Conservation (phyloP, 2,113 vertebrate species). For the Malaclemys terrapin region DNA sequence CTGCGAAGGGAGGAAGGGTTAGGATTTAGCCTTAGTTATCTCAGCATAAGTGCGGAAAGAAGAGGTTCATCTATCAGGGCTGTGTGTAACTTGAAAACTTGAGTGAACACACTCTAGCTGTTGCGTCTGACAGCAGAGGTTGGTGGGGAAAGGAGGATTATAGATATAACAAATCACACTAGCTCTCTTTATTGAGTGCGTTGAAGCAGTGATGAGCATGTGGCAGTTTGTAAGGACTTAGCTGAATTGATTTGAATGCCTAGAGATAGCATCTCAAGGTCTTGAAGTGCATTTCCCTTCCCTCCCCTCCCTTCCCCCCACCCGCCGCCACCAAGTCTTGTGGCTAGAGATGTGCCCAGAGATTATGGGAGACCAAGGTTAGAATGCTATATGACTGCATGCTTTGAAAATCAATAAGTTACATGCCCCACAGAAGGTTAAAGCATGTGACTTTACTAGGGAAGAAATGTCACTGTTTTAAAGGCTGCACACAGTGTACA, state of each 20-base stretch:
- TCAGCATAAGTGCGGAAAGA: neutral
- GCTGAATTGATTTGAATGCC: neutral
- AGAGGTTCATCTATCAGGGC: neutral
- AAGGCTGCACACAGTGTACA: neutral
- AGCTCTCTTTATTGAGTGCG: neutral
- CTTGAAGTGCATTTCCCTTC: neutral
- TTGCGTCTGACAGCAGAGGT: neutral
- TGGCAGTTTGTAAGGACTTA: neutral
- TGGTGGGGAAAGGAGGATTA: neutral
- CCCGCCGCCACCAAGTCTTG: neutral
- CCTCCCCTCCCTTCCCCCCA: neutral
- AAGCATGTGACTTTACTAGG: rapidly evolving
- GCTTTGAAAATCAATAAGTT: neutral
- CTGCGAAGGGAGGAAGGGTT: neutral
- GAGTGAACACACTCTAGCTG: neutral
- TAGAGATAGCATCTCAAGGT: neutral
- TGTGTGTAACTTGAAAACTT: neutral
- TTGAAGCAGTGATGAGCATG: neutral
- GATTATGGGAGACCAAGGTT: neutral
- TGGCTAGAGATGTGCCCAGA: neutral
- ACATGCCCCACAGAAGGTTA: rapidly evolving
- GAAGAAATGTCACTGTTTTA: neutral
- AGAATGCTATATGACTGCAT: neutral
- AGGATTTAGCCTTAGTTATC: neutral
- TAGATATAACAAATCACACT: neutral